Percentiles rank a stretch among this genome's conserved stretches.
phyloP scores from a whole-genome alignment of 2,113 vertebrate species.

The Indri indri region DNA sequence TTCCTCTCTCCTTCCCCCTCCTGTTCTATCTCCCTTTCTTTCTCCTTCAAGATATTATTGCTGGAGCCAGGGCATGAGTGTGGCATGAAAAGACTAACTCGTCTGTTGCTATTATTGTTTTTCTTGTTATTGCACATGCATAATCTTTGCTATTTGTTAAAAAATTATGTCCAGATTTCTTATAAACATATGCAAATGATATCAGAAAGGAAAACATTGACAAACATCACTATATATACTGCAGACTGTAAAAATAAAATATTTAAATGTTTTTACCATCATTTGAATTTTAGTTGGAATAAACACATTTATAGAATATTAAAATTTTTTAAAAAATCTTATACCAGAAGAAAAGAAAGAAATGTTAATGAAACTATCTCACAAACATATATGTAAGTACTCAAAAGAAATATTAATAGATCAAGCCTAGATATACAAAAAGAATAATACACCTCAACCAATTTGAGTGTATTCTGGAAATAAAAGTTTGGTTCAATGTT shows the following conservation, averaged over 20 bases:
- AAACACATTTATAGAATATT: too few relatives aligned
- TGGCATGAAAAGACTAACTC: neutral
- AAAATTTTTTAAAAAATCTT: too few relatives aligned
- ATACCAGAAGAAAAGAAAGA: too few relatives aligned
- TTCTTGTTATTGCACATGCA: neutral
- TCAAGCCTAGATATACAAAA: neutral
- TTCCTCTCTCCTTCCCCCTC: neutral
- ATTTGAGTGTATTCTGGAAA: neutral
- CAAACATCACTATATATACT: too few relatives aligned
- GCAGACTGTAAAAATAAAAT: too few relatives aligned
- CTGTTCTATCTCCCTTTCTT: neutral
- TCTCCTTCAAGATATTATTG: neutral
- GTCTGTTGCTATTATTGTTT: neutral
- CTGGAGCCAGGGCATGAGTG: neutral
- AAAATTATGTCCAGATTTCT: neutral
- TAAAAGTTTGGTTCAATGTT: neutral
- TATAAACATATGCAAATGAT: neutral
- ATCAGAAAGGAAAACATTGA: too few relatives aligned
- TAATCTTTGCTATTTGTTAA: neutral
- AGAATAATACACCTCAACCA: neutral
- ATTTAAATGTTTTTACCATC: too few relatives aligned
- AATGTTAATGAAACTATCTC: too few relatives aligned
- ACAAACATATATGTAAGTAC: too few relatives aligned
- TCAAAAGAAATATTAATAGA: too few relatives aligned
- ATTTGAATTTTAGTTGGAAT: too few relatives aligned